Evolutionary conservation across 2,113 vertebrate species (phyloP).

Genomic region (Dinomys branickii): DNA sequence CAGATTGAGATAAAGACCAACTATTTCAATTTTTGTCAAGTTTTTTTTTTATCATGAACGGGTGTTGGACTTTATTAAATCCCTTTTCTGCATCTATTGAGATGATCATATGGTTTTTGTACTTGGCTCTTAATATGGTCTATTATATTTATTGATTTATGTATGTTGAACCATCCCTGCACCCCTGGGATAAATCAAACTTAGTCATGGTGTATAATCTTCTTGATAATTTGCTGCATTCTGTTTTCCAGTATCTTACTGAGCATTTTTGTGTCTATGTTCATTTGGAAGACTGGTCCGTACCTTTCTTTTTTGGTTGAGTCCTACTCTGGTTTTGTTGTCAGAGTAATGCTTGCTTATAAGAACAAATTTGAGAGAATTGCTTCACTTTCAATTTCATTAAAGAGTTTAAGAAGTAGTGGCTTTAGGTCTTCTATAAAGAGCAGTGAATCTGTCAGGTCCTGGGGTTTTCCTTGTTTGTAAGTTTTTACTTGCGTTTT

Average conservation of each 20-base stretch:
- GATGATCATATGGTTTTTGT: too few species aligned
- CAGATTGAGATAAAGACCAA: too few species aligned
- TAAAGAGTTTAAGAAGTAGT: not conserved
- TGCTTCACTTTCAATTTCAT: not conserved
- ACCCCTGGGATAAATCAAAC: too few species aligned
- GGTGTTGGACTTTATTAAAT: too few species aligned
- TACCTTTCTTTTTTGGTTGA: not conserved
- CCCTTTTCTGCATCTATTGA: too few species aligned
- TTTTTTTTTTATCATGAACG: too few species aligned
- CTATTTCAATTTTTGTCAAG: too few species aligned
- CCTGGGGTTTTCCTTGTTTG: not conserved
- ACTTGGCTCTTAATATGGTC: too few species aligned
- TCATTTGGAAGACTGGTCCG: not conserved
- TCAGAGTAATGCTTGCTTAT: not conserved
- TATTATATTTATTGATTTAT: too few species aligned
- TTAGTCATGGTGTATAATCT: not conserved
- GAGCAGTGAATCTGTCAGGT: not conserved
- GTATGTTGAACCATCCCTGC: too few species aligned
- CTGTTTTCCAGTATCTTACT: not conserved
- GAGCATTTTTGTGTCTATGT: not conserved
- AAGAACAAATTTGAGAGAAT: not conserved
- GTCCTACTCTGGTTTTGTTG: not conserved
- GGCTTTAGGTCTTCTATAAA: too few species aligned
- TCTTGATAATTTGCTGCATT: not conserved
- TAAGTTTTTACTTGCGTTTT: not conserved